Percentiles rank a stretch among this genome's conserved stretches.
Evolutionary conservation across 2,888 invertebrate species (phyloP).

Genomic region (Suillia variegata): DNA sequence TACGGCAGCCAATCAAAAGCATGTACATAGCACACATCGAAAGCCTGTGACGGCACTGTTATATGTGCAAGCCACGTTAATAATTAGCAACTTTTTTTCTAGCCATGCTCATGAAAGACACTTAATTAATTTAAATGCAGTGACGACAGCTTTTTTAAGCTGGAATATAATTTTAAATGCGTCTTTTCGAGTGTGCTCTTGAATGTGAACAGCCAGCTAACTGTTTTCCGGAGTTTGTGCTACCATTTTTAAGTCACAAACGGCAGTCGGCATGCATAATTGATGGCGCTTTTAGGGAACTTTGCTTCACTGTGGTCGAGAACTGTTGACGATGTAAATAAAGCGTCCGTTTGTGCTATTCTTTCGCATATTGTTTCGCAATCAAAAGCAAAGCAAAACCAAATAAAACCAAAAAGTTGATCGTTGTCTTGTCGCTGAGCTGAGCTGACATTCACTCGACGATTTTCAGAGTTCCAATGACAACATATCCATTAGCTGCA

Average conservation of each 20-base stretch:
- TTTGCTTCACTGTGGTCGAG: constrained; percentile 13
- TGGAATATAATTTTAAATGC: constrained; percentile 15
- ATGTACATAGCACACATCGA: constrained; percentile 2
- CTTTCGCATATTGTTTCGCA: no score
- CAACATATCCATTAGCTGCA: constrained; percentile 11
- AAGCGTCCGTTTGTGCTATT: no score
- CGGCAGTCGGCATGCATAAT: constrained; percentile 49
- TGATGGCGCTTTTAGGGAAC: constrained; percentile 46
- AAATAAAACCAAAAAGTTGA: neutral
- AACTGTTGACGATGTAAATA: neutral
- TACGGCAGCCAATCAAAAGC: constrained; percentile 9
- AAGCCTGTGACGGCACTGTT: no score
- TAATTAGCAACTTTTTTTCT: no score
- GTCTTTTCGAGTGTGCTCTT: no score
- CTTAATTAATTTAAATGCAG: constrained; percentile 9
- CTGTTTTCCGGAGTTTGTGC: no score
- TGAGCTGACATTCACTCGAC: neutral
- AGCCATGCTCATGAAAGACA: no score
- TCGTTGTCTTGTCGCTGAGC: neutral
- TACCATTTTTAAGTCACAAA: constrained; percentile 1
- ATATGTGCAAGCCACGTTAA: neutral
- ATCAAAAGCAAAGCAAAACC: no score
- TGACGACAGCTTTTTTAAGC: neutral
- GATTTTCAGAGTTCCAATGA: neutral
- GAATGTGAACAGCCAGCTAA: no score